phyloP scores from a whole-genome alignment of 2,113 vertebrate species.

The Struthio camelus region DNA sequence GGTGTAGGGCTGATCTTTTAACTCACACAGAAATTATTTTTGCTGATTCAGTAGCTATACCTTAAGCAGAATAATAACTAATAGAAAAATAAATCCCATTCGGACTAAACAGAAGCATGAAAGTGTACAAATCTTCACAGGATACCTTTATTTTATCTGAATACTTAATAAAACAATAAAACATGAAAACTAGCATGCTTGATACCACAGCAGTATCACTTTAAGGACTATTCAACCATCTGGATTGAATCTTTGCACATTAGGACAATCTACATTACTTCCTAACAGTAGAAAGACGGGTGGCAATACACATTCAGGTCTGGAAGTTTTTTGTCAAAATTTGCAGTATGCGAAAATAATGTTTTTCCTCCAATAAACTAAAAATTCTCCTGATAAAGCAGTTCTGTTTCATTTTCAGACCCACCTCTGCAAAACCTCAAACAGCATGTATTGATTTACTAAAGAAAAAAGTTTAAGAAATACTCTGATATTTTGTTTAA shows the following conservation, averaged over 20 bases:
- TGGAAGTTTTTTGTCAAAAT: neutral
- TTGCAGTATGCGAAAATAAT: neutral
- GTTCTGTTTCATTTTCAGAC: neutral
- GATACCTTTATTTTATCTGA: neutral
- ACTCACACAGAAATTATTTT: neutral
- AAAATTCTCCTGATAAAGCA: neutral
- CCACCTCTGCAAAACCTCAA: neutral
- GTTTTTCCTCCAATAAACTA: neutral
- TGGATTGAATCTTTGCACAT: neutral
- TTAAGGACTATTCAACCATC: neutral
- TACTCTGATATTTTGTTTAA: neutral
- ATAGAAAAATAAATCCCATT: neutral
- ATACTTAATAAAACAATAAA: neutral
- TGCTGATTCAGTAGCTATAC: neutral
- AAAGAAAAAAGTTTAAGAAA: neutral
- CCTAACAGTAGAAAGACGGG: neutral
- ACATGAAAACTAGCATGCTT: neutral
- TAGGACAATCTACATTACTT: neutral
- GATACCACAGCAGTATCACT: neutral
- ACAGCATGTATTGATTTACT: neutral
- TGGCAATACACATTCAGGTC: neutral
- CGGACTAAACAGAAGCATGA: neutral
- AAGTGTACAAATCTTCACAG: neutral
- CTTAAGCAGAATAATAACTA: neutral
- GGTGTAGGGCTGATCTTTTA: neutral